Percentiles rank a stretch among this genome's conserved stretches.
Conservation (phyloP, 2,113 vertebrate species). For the Archilochus colubris region DNA sequence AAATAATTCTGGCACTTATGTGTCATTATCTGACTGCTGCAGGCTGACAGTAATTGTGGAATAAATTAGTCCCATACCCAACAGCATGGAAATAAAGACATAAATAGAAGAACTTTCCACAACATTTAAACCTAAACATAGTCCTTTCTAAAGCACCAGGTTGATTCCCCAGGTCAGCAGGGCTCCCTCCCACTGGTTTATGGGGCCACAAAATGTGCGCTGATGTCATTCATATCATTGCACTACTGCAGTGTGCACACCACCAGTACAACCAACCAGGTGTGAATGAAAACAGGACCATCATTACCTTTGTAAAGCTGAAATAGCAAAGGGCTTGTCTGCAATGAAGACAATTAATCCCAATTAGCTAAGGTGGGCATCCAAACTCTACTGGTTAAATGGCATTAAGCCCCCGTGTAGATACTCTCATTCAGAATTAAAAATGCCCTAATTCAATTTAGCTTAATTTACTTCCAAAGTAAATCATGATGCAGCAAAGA, state of each 20-base stretch:
- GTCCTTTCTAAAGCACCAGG: conserved; percentile 7
- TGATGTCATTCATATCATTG: neutral
- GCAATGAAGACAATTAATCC: neutral
- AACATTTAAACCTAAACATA: conserved; percentile 58
- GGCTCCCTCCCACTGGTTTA: neutral
- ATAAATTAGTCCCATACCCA: conserved; percentile 73
- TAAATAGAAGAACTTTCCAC: conserved; percentile 58
- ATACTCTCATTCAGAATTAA: conserved; percentile 31
- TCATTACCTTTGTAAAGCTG: neutral
- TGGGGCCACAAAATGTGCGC: neutral
- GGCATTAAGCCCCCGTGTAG: neutral
- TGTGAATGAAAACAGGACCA: neutral
- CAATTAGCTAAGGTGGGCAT: conserved; percentile 29
- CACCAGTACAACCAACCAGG: neutral
- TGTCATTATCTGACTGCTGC: conserved; percentile 72
- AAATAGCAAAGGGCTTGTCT: neutral
- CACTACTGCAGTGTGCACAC: neutral
- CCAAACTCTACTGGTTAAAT: conserved; percentile 17
- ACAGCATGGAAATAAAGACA: conserved; percentile 70
- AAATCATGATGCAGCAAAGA: neutral
- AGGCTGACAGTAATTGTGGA: conserved; percentile 68
- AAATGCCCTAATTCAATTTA: conserved; percentile 9
- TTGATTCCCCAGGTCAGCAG: neutral
- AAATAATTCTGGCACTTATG: conserved; percentile 55
- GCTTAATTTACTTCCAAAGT: conserved; percentile 10